A percentile compares a stretch with the other conserved stretches of the same genome.
Conservation (phyloP, 2,797 vertebrate species). For the Leptodactylus fallax region DNA sequence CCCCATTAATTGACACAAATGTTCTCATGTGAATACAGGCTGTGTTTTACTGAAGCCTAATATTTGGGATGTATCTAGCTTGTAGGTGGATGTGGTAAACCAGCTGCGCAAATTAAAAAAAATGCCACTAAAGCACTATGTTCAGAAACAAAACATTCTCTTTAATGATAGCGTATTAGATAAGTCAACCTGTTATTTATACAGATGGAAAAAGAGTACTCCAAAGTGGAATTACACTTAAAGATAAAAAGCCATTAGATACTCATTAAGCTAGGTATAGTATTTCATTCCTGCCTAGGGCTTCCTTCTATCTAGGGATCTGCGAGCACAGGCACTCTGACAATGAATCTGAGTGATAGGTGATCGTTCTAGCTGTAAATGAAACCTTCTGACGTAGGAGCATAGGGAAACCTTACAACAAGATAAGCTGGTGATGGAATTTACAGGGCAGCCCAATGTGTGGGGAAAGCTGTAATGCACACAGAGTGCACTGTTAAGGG, state of each 20-base stretch:
- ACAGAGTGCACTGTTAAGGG: conserved; percentile 11
- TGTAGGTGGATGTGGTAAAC: too few relatives aligned
- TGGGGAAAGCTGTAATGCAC: background rate
- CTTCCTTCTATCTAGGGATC: background rate
- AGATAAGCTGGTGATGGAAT: conserved; percentile 13
- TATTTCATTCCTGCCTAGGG: background rate
- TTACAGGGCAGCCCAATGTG: background rate
- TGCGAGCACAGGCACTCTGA: background rate
- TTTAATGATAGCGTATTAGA: background rate
- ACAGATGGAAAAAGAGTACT: background rate
- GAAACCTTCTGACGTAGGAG: conserved; percentile 5
- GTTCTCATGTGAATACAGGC: too few relatives aligned
- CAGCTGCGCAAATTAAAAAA: too few relatives aligned
- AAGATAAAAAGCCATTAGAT: conserved; percentile 14
- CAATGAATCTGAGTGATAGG: conserved; percentile 17
- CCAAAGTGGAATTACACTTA: conserved; percentile 18
- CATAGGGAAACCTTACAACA: conserved; percentile 8
- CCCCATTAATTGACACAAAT: too few relatives aligned
- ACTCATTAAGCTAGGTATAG: background rate
- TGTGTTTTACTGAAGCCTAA: too few relatives aligned
- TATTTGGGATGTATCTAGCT: too few relatives aligned
- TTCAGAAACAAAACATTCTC: background rate
- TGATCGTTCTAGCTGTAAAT: background rate
- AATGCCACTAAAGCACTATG: too few relatives aligned
- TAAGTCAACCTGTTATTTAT: background rate